A percentile compares a stretch with the other conserved stretches of the same genome.
Conservation (phyloP, 2,888 invertebrate species). For the Cyrtodaria siliqua region DNA sequence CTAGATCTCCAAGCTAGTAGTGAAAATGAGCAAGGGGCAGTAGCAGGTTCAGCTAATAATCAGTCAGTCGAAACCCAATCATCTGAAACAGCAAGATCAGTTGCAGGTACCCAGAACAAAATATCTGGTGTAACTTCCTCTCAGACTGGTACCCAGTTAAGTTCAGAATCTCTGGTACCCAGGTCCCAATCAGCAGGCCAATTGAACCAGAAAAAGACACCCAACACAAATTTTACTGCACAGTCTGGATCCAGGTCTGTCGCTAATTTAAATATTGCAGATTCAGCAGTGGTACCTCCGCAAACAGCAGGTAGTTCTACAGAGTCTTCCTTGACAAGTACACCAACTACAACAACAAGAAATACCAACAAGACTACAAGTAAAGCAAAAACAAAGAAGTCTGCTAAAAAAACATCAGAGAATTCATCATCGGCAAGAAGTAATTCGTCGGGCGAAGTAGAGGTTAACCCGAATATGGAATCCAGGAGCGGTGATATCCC, state of each 20-base stretch:
- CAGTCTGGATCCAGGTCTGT: background rate
- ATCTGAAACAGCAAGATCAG: background rate
- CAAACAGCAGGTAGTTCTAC: background rate
- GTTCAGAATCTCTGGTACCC: background rate
- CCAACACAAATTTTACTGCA: background rate
- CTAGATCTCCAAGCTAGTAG: background rate
- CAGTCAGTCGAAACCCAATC: background rate
- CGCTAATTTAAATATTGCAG: constrained; percentile 6
- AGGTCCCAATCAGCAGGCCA: background rate
- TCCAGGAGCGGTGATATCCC: constrained; percentile 31
- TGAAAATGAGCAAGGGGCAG: background rate
- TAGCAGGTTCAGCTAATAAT: background rate
- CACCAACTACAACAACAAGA: background rate
- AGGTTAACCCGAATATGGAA: too few relatives aligned
- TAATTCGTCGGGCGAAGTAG: background rate
- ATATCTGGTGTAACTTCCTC: too few relatives aligned
- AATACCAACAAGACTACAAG: background rate
- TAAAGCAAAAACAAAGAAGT: background rate
- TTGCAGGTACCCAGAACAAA: too few relatives aligned
- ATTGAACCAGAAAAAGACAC: background rate
- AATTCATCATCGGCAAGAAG: background rate
- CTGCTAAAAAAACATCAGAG: background rate
- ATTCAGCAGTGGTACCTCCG: background rate
- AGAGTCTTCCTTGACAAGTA: background rate
- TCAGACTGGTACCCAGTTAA: too few relatives aligned